Conservation (phyloP, 2,797 vertebrate species). For the Gambelia wislizenii region DNA sequence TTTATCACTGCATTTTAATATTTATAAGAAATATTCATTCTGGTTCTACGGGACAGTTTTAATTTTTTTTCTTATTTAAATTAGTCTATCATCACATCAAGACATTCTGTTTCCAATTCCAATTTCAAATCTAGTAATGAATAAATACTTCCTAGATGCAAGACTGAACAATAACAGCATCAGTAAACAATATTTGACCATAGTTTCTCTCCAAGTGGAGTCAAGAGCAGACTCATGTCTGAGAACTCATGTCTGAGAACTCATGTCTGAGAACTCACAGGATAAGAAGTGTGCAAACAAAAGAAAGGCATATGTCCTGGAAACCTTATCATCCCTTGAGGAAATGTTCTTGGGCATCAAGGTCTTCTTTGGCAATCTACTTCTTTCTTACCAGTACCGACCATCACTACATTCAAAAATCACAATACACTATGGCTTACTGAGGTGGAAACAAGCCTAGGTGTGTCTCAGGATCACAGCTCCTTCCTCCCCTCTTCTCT, state of each 20-base stretch:
- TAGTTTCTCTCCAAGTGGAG: background rate
- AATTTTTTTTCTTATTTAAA: slow-evolving; percentile 6
- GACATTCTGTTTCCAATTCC: background rate
- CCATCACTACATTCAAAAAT: background rate
- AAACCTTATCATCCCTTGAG: background rate
- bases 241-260: background rate
- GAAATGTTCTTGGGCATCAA: background rate
- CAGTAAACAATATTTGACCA: too few species aligned
- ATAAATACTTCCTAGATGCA: background rate
- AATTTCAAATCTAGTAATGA: background rate
- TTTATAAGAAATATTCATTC: slow-evolving; percentile 19
- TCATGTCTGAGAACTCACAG: background rate
- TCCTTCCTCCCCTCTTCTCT: background rate
- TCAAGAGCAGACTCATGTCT: background rate
- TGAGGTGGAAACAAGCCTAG: background rate
- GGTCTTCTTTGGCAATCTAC: background rate
- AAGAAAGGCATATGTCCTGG: background rate
- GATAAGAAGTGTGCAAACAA: background rate
- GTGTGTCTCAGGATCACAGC: background rate
- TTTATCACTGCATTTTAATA: slow-evolving; percentile 26
- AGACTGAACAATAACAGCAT: background rate
- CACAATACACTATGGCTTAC: background rate
- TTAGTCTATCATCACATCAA: slow-evolving; percentile 4
- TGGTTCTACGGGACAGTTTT: background rate
- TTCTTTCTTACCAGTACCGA: background rate